Conservation (phyloP, 1,140 invertebrate genomes). For the Leptinotarsa lineolata region DNA sequence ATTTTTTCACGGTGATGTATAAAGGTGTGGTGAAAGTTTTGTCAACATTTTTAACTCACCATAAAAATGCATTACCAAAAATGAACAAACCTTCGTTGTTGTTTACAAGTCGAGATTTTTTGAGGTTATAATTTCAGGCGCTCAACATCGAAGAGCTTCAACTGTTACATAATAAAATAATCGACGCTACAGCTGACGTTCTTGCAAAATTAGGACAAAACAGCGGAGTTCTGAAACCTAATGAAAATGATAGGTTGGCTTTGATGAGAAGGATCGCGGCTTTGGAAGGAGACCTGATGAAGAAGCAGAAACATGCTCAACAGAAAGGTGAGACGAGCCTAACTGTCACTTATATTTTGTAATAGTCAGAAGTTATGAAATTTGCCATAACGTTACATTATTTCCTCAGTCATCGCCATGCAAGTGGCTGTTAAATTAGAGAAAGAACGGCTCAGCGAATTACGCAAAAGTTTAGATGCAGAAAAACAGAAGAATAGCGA, state of each 20-base stretch:
- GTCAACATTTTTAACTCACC: too few species aligned
- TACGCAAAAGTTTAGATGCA: conserved; percentile 29
- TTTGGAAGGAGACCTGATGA: conserved; percentile 40
- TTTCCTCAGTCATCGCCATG: conserved; percentile 37
- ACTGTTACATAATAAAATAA: conserved; percentile 39
- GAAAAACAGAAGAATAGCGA: conserved; percentile 34
- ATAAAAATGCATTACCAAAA: too few species aligned
- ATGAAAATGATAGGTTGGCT: conserved; percentile 36
- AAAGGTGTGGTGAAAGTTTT: too few species aligned
- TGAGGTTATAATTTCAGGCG: conserved; percentile 25
- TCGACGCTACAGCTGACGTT: conserved; percentile 36
- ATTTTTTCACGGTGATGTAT: too few species aligned
- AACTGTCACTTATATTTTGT: neutral
- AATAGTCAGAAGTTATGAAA: neutral
- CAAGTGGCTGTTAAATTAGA: conserved; percentile 41
- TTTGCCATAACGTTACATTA: neutral
- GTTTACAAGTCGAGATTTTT: neutral
- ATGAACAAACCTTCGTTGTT: neutral
- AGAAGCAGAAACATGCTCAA: conserved; percentile 43
- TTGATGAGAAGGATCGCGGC: conserved; percentile 38
- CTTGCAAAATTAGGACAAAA: conserved; percentile 34
- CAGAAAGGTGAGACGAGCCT: conserved; percentile 36
- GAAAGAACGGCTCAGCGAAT: conserved; percentile 39
- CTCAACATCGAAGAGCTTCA: conserved; percentile 42
- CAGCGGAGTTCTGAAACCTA: conserved; percentile 27